Conservation (phyloP, 2,888 invertebrate genomes). For the Drosophila siamana region DNA sequence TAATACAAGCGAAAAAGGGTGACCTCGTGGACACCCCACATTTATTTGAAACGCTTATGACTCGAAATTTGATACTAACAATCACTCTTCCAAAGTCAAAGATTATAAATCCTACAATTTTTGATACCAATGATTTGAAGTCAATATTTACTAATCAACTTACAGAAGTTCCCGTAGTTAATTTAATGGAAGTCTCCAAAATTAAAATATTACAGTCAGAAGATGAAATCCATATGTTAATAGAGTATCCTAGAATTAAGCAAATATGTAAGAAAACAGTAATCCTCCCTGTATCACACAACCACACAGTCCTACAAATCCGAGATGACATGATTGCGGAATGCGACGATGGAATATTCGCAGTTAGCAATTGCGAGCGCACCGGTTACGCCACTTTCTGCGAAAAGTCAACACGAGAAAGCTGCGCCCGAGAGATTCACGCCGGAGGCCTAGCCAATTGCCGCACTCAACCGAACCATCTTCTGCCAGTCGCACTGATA, state of each 20-base stretch:
- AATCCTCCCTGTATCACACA: neutral
- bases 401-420: neutral
- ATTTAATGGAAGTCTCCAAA: constrained; percentile 1
- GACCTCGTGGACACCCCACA: neutral
- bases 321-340: constrained; percentile 12
- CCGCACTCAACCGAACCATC: neutral
- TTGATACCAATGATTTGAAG: constrained; percentile 6
- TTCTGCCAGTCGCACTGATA: neutral
- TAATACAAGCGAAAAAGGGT: neutral
- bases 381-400: neutral
- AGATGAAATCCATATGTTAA: too few relatives aligned
- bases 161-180: constrained; percentile 3
- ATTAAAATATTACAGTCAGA: constrained; percentile 14
- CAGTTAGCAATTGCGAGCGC: neutral
- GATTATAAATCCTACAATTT: neutral
- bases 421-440: constrained; percentile 5
- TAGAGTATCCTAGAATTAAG: too few relatives aligned
- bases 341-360: constrained; percentile 1
- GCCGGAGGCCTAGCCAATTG: neutral
- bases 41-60: constrained; percentile 5
- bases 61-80: constrained; percentile 17
- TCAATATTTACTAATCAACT: constrained; percentile 5
- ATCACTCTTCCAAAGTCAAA: neutral
- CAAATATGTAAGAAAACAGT: constrained; percentile 1
- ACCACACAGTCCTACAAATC: neutral